Evolutionary conservation across 2,888 invertebrate genomes (phyloP), one percentile per base, ranked within the genome.

Genomic region (Stenolophus ochropezus): DNA sequence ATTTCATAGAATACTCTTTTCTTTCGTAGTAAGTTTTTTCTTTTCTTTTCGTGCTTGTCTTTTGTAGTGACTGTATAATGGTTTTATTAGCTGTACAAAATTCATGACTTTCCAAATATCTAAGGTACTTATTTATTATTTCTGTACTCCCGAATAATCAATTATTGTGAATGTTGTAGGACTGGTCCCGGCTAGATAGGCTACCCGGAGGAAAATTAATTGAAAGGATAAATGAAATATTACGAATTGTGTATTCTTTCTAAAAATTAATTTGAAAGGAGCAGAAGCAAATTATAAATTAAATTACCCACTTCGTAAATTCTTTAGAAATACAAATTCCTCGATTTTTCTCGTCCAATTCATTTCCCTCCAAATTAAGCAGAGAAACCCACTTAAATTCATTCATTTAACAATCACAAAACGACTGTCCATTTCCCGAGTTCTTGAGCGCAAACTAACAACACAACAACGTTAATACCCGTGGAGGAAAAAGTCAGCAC

Each of bases 281-380:
- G 25, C 61, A 25, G 14, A 25, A 21, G 23, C 14, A 61, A 61
- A 61, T 25, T 61, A 61, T 61, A 61, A 61, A 61, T 61, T 23
- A 25, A 61, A 61, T 23, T 25, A 61, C 61, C 25, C 61, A 61
- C 61, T 61, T 61, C 61, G 8, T 5, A 61, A 69, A 27, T 69
- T 33, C 65, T 33, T 69, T 69, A 69, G 65, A 69, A 69, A 69
- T 21, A 61, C 21, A 61, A 27, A 25, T 69, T 18, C 65, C 65
- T 20, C 65, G n/a, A 69, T 33, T 69, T 69, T 69, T 69, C 65
- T 11, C 6, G 33, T 33, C 65, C 65, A 69, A 33, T 33, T 69
- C 65, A 69, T 69, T 69, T 69, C 65, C 18, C 16, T 33, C 33
- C 33, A 69, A 69, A 69, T 69, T 69, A 69, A 69, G 33, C 61